A percentile compares a stretch with the other conserved stretches of the same genome.
Conservation (phyloP, 2,888 invertebrate species). For the Cloeon dipterum region DNA sequence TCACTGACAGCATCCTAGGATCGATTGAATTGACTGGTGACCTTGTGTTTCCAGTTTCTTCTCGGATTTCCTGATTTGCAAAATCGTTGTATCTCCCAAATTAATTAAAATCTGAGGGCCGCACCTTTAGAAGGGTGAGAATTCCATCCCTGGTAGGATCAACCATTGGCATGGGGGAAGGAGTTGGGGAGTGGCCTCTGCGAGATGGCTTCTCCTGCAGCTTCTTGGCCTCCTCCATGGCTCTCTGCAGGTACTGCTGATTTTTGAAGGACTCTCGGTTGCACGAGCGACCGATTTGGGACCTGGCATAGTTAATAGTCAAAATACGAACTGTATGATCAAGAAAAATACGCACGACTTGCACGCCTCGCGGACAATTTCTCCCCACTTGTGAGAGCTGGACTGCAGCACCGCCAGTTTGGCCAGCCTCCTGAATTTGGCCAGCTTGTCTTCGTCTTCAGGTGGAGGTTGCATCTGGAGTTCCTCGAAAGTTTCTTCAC, state of each 20-base stretch:
- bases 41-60: not conserved
- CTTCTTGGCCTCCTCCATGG: slow-evolving; percentile 52
- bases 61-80: not conserved
- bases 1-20: not conserved
- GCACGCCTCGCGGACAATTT: slow-evolving; percentile 28
- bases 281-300: slow-evolving; percentile 58
- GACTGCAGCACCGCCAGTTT: slow-evolving; percentile 46
- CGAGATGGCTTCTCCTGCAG: slow-evolving; percentile 22
- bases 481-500: slow-evolving; percentile 29
- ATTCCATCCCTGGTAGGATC: slow-evolving; percentile 38
- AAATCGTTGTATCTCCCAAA: no score
- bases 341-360: slow-evolving; percentile 3
- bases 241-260: slow-evolving; percentile 50
- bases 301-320: slow-evolving; percentile 19
- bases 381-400: slow-evolving; percentile 47
- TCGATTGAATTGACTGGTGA: not conserved
- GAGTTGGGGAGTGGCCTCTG: slow-evolving; percentile 23
- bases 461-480: slow-evolving; percentile 15
- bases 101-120: not conserved
- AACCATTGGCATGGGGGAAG: slow-evolving; percentile 41
- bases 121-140: slow-evolving; percentile 32
- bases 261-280: slow-evolving; percentile 45
- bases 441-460: slow-evolving; percentile 33
- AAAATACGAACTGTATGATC: not conserved
- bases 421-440: slow-evolving; percentile 50